Percentiles rank a stretch among this genome's conserved stretches.
phyloP scores from a whole-genome alignment of 2,113 vertebrate species.

The Plestiodon gilberti region DNA sequence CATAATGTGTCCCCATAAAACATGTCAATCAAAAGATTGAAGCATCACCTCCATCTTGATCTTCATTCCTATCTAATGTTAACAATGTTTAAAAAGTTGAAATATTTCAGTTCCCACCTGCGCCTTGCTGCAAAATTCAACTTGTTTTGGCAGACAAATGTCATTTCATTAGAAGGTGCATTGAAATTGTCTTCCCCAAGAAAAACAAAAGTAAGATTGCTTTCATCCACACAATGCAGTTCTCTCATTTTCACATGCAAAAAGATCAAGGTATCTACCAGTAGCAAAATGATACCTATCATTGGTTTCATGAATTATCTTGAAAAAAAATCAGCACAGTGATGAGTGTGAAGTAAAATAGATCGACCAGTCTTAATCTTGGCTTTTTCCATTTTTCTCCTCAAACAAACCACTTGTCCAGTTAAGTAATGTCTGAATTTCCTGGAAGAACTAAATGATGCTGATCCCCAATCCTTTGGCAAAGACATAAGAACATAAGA shows the following conservation, averaged over 20 bases:
- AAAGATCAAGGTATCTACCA: background rate
- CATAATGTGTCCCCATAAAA: background rate
- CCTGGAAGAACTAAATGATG: background rate
- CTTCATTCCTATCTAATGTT: background rate
- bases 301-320: background rate
- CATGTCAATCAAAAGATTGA: background rate
- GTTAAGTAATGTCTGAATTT: background rate
- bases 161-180: background rate
- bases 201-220: background rate
- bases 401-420: constrained; percentile 1
- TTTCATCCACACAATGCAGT: constrained; percentile 3
- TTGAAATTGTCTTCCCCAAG: background rate
- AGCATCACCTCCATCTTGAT: background rate
- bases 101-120: background rate
- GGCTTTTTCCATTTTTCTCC: background rate
- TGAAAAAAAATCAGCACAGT: background rate
- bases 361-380: background rate
- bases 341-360: background rate
- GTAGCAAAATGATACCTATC: background rate
- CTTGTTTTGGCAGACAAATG: rapidly evolving
- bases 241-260: background rate
- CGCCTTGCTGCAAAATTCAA: background rate
- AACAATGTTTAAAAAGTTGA: background rate
- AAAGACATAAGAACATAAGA: background rate
- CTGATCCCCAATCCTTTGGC: background rate